Evolutionary conservation across 2,888 invertebrate genomes (phyloP), one percentile per base, ranked within the genome.

Genomic region (Globia sparganii): DNA sequence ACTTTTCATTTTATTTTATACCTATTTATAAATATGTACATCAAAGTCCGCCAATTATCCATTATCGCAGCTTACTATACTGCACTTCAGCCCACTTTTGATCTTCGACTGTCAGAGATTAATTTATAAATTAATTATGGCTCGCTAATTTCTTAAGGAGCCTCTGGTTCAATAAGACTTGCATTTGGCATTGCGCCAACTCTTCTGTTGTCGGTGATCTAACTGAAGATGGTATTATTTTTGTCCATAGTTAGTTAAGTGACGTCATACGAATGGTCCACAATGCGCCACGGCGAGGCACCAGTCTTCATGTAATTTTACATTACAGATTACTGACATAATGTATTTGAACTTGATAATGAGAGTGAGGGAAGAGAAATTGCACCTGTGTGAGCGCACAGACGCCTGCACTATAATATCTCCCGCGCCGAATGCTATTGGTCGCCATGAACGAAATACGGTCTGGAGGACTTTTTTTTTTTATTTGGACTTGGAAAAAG

Each of bases 121-220:
- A 80, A 84, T 74, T 75, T 3, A 59, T 62, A 66, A 53, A 43
- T 78, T 78, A 86, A 78, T 85, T 81, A 85, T 6, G 56, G 74
- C 58, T 58, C 37, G 72, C 74, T 86, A 84, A 86, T 78, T 85
- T 73, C 86, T 68, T 67, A 64, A 79, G 76, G 66, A 49, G 62
- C 37, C n/a, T 65, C 74, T 65, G 76, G 34, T 68, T 73, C 72
- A 78, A 68, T 82, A 65, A 84, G 77, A 67, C 62, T 21, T 77
- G 80, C 83, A 80, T 58, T 85, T 86, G 87, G 88, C 75, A 3
- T 0, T 1, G 6, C 0, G 13, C 84, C 87, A 88, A 58, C 49
- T 28, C 70, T 66, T 64, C 34, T 69, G 28, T 6, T 31, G 84
- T 68, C 83, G 89, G 72, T 88, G 89, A 88, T 76, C 85, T 80